Percentiles rank a stretch among this genome's conserved stretches.
Conservation (phyloP, 2,888 invertebrate species). For the Phyllotreta striolata region DNA sequence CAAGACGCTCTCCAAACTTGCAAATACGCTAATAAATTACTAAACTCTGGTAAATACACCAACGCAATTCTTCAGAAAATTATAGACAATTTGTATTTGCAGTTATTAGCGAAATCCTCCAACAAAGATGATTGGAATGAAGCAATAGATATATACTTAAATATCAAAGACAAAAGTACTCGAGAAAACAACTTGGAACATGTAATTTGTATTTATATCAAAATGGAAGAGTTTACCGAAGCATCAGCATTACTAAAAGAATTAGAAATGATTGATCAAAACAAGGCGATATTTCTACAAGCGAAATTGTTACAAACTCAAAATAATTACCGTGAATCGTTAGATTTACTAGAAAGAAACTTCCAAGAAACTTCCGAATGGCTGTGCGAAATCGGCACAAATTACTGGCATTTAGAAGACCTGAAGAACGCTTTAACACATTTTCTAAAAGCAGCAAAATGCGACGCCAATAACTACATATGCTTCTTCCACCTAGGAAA, state of each 20-base stretch:
- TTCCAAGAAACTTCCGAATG: constrained; percentile 63
- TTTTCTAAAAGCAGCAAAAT: constrained; percentile 74
- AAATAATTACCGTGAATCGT: constrained; percentile 65
- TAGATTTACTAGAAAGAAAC: constrained; percentile 61
- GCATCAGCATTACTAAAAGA: constrained; percentile 57
- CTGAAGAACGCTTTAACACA: constrained; percentile 69
- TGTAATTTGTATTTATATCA: constrained; percentile 57
- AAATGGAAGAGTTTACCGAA: constrained; percentile 57
- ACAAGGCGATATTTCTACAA: constrained; percentile 60
- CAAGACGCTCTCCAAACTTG: constrained; percentile 62
- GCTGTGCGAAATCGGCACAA: constrained; percentile 68
- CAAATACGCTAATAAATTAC: constrained; percentile 56
- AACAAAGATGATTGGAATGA: constrained; percentile 62
- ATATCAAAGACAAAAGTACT: constrained; percentile 48
- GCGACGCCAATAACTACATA: constrained; percentile 76
- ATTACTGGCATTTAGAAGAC: constrained; percentile 68
- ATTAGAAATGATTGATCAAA: constrained; percentile 51
- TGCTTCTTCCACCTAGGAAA: constrained; percentile 81
- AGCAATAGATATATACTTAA: constrained; percentile 55
- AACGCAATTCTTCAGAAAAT: constrained; percentile 49
- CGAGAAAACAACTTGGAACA: constrained; percentile 42
- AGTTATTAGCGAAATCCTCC: constrained; percentile 59
- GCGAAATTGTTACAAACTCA: constrained; percentile 64
- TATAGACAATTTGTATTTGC: constrained; percentile 56
- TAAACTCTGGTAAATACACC: constrained; percentile 51